Base-by-base conservation (phyloP, 1,140 invertebrate genomes). In the Anadara kagoshimensis region DNA sequence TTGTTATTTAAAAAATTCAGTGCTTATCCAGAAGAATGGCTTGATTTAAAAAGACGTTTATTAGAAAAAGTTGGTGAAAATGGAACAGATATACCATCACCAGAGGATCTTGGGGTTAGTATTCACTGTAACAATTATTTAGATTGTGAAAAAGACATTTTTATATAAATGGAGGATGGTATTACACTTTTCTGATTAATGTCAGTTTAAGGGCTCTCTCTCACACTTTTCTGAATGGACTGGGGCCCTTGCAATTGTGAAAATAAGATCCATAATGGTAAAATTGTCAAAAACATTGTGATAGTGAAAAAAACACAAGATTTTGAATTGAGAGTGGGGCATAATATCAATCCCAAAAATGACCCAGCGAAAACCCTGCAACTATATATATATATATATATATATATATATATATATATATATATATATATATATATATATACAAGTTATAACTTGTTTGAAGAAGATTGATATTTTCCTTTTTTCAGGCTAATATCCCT, bases 1-100 rank as follows among this genome's bases (percentile, higher is more conserved):
- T 76, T 87, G 18, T 65, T 87, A 22, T 81, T 87, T 47, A 81
- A 82, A 66, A 77, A 80, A 57, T 86, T 87, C 62, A 81, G 82
- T 26, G 70, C 68, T 7, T 66, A 84, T 47, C 83, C 83, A 43
- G 76, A 73, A 24, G 73, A 84, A 45, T 86, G 86, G 83, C 58
- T 73, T 53, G 82, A 86, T 61, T 83, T 85, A 81, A 80, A 79
- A 62, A 76, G 79, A 24, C 83, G 77, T 41, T 67, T 84, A 24
- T 51, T 78, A 62, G 63, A 73, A 62, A 76, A 79, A 71, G 64
- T 61, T 24, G 78, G 69, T 45, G 29, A 36, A 36, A 36, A 36
- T 36, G 29, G 79, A 79, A 62, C 57, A 76, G 45, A 73, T 64
- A 18, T 66, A 53, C 44, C 69, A 77, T 26, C 63, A 56, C 61